Evolutionary conservation across 2,888 invertebrate species (phyloP), one percentile per base, ranked within the genome.

Genomic region (Rhyacophila evoluta): DNA sequence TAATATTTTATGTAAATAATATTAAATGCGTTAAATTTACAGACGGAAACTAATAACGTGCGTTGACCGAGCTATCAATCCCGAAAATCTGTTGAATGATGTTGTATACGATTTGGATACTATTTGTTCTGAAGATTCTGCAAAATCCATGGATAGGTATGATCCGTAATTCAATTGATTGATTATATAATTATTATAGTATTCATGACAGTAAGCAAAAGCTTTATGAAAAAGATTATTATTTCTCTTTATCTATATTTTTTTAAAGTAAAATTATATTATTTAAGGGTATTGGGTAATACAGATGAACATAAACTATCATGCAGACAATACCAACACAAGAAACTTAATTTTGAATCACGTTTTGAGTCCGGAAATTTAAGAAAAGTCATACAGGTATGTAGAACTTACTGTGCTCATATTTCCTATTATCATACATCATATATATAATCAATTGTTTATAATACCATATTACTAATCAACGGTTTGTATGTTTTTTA

Each of bases 331-430:
- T 86, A 84, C 36, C 85, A 86, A 84, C 83, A 87, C 0, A 88
- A 88, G 82, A 86, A 88, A 83, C 88, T 96, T 67, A 88, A 89
- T 74, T 97, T 97, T 86, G 96, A 96, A 85, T 94, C 96, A 3
- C 91, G 95, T 84, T 97, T 97, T 87, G 97, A 97, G 86, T 93
- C 94, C 83, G 97, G 96, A 25, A 97, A 97, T 87, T 89, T 97
- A 29, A 89, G 96, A 78, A 94, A 94, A 90, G 96, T 91, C 19
- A 93, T 95, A 85, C 95, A 95, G 92, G 95, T 94, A 85, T 82
- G 29, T 5, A 12, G 38, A 12, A 25, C 36, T 27, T 28, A 41
- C 25, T 37, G 33, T 19, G 2, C 55, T 36, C 33, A 55, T n/a
- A n/a, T 71, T 75, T 71, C 68, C 15, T 15, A n/a, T n/a, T n/a